phyloP scores from a whole-genome alignment of 2,888 invertebrate genomes.

The Clepsis dumicolana region DNA sequence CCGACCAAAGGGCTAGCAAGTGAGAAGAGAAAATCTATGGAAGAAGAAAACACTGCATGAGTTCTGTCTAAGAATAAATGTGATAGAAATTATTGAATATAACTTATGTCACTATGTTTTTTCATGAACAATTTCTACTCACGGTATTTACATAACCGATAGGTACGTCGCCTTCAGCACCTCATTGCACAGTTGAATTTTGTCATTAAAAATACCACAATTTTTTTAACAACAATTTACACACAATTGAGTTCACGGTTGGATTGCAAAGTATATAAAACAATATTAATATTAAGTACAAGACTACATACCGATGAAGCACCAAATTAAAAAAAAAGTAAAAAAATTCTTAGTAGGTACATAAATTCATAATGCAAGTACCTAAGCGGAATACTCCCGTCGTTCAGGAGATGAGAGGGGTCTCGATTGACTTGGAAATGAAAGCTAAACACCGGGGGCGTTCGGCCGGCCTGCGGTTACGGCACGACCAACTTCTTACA shows the following conservation, averaged over 20 bases:
- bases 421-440: slow-evolving; percentile 57
- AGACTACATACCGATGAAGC: slow-evolving; percentile 39
- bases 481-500: slow-evolving; percentile 23
- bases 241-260: too few relatives aligned
- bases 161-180: too few relatives aligned
- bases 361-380: slow-evolving; percentile 21
- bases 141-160: too few relatives aligned
- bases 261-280: neutral
- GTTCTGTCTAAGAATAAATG: too few relatives aligned
- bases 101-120: too few relatives aligned
- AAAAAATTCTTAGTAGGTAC: slow-evolving; percentile 31
- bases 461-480: slow-evolving; percentile 38
- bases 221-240: too few relatives aligned
- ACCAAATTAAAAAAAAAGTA: slow-evolving; percentile 44
- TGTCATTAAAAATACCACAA: too few relatives aligned
- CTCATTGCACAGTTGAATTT: too few relatives aligned
- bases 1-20: neutral
- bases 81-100: too few relatives aligned
- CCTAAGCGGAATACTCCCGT: slow-evolving; percentile 31
- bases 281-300: too few relatives aligned
- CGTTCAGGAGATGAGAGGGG: slow-evolving; percentile 37
- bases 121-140: too few relatives aligned
- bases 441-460: slow-evolving; percentile 61
- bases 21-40: neutral
- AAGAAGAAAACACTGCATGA: neutral